Conservation (phyloP, 2,113 vertebrate genomes). For the Numenius arquata region DNA sequence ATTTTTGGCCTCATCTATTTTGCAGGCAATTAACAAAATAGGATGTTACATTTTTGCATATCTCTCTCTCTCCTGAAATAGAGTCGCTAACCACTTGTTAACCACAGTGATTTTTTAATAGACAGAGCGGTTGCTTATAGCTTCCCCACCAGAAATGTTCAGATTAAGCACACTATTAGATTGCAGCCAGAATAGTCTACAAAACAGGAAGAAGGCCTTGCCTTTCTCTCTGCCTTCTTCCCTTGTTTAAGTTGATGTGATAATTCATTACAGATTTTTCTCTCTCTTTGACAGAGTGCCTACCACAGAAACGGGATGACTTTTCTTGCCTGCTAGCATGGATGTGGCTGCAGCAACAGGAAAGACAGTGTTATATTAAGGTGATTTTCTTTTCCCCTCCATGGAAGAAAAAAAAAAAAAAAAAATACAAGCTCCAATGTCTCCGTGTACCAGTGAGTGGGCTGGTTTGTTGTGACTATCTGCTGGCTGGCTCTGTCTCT, state of each 20-base stretch:
- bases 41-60: constrained; percentile 63
- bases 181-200: constrained; percentile 60
- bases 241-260: constrained; percentile 64
- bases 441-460: constrained; percentile 48
- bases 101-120: constrained; percentile 75
- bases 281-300: constrained; percentile 77
- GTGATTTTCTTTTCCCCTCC: constrained; percentile 56
- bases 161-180: constrained; percentile 57
- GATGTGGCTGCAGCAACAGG: constrained; percentile 43
- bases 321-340: constrained; percentile 89
- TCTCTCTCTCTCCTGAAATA: constrained; percentile 67
- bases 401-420: constrained; percentile 29
- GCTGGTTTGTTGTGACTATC: constrained; percentile 73
- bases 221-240: constrained; percentile 58
- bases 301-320: constrained; percentile 89
- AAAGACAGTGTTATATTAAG: constrained; percentile 64
- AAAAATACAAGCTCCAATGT: constrained; percentile 36
- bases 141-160: constrained; percentile 70
- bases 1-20: constrained; percentile 51
- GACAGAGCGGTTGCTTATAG: constrained; percentile 53
- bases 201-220: constrained; percentile 69
- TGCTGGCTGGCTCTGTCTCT: constrained; percentile 65
- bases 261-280: constrained; percentile 80
- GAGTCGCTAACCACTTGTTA: constrained; percentile 76
- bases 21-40: constrained; percentile 67